These are phyloP conservation scores for Kryphioiulus occultus DNA, from an alignment of 2,888 invertebrate genomes.

Conservation along the genomic window DNA sequence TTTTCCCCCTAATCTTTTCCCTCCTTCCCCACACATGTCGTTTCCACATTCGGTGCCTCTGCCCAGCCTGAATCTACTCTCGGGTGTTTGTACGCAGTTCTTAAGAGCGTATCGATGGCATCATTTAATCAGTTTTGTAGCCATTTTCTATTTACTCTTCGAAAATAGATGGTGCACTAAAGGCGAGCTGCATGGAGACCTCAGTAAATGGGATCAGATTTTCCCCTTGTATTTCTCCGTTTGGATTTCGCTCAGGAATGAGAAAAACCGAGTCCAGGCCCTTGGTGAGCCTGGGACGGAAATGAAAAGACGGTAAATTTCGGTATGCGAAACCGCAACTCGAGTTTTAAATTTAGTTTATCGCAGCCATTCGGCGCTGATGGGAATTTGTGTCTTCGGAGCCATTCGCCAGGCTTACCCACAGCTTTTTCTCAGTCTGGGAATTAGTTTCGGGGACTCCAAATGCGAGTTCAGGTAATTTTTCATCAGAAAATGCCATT, in stretches of 20 bases:
- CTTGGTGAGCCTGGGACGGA: neutral
- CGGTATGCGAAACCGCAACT: neutral
- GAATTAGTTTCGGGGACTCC: neutral
- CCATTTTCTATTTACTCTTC: conserved; percentile 35
- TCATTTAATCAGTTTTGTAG: conserved; percentile 35
- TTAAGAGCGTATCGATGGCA: conserved; percentile 31
- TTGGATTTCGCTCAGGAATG: neutral
- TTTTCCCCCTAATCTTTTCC: neutral
- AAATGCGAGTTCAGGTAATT: conserved; percentile 13
- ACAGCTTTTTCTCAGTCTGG: neutral
- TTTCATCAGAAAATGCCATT: conserved; percentile 18
- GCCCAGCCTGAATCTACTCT: neutral
- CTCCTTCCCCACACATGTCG: neutral
- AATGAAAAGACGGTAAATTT: conserved; percentile 25
- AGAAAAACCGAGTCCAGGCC: neutral
- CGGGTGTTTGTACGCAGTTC: neutral
- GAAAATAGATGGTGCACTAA: conserved; percentile 20
- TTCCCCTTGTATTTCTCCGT: neutral
- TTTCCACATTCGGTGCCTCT: neutral
- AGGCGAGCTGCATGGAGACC: conserved; percentile 6
- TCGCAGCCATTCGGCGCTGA: neutral
- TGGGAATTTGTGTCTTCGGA: neutral
- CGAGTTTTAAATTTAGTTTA: conserved; percentile 17
- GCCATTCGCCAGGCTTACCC: neutral
- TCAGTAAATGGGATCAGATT: neutral